Base-by-base conservation (phyloP, 2,888 invertebrate genomes). In the Penaeus monodon region DNA sequence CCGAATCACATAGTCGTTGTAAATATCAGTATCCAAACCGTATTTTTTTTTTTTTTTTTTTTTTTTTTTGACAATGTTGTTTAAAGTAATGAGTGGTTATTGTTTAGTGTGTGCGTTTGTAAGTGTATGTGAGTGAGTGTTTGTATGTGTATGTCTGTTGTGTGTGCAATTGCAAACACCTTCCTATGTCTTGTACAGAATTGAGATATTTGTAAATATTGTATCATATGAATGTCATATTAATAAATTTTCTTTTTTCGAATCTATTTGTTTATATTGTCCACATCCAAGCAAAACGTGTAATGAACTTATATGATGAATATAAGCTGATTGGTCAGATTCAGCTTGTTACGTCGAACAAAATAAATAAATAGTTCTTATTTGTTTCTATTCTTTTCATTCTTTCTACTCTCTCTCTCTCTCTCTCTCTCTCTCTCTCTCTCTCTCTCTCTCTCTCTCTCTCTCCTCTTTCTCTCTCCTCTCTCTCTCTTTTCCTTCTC, bases 141-240 rank as follows among this genome's bases (percentile, higher is more conserved):
- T 77, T 24, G 68, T 78, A 66, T n/a, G 66, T 68, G 84, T 78
- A 49, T 78, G 77, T 77, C 65, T 84, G 66, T 77, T 76, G 66
- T 65, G 57, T 76, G 29, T 64, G 33, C 33, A 49, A 44, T 14
- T 4, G 14, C 27, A 70, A n/a, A 20, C 65, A 68, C 49, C n/a
- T 83, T 65, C 44, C 27, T 81, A 44, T 81, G 81, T 81, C 81
- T 81, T 81, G 81, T 81, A 81, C 81, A 81, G 81, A 65, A 81
- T 49, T 27, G 38, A 76, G 20, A 83, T 65, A 33, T 17, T 65
- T 83, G 83, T 76, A 76, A 76, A 76, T 65, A 76, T 76, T 65
- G 70, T 64, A 76, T 33, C 22, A 65, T 84, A 78, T 78, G 27
- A 29, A 65, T 44, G 77, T 66, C 44, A 63, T 33, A 64, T 84